Conservation (phyloP, 2,888 invertebrate genomes). For the Clostera curtula region DNA sequence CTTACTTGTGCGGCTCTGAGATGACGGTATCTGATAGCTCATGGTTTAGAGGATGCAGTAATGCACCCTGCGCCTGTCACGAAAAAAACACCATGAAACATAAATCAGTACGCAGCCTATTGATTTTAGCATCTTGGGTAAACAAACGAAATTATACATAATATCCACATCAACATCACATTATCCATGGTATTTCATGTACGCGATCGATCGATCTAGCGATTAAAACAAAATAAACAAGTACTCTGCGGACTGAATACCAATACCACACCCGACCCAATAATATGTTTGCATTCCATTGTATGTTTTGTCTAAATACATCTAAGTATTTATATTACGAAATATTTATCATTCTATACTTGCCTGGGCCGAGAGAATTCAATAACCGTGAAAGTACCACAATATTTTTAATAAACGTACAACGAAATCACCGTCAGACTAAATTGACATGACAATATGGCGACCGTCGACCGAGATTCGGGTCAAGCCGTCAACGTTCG, state of each 20-base stretch:
- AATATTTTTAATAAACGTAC: conserved; percentile 32
- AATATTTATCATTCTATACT: conserved; percentile 13
- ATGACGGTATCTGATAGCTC: conserved; percentile 89
- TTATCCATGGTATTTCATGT: conserved; percentile 26
- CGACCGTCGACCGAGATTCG: conserved; percentile 48
- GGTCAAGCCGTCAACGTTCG: conserved; percentile 31
- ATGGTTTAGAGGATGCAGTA: conserved; percentile 80
- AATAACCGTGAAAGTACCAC: conserved; percentile 29
- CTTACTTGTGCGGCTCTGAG: conserved; percentile 90
- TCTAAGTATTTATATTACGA: neutral
- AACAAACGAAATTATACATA: conserved; percentile 9
- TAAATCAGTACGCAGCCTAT: conserved; percentile 40
- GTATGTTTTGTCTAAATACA: conserved; percentile 10
- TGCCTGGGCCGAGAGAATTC: conserved; percentile 44
- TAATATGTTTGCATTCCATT: conserved; percentile 31
- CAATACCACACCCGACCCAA: conserved; percentile 56
- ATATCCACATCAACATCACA: conserved; percentile 30
- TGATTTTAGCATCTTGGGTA: conserved; percentile 25
- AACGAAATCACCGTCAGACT: conserved; percentile 49
- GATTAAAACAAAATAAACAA: conserved; percentile 62
- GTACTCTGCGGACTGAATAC: conserved; percentile 59
- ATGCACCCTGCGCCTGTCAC: conserved; percentile 77
- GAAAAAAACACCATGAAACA: conserved; percentile 39
- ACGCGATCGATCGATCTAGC: conserved; percentile 29
- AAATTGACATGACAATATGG: conserved; percentile 69